Base-by-base conservation (phyloP, 2,888 invertebrate species). In the Lepidocyrtoides sp. region DNA sequence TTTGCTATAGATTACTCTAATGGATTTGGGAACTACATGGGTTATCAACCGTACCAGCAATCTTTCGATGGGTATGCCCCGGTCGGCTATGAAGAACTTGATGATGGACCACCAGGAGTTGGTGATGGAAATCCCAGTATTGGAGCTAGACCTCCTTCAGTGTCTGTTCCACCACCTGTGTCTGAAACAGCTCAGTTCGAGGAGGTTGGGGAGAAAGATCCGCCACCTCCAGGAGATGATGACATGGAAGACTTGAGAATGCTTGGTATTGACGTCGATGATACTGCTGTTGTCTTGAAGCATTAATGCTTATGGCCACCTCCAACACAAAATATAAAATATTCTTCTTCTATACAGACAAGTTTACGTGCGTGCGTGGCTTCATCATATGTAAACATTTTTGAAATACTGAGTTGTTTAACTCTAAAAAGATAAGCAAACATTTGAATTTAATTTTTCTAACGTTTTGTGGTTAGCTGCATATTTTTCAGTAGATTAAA, bases 231-330 rank as follows among this genome's bases (percentile, higher is more conserved):
- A 32, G 91, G 86, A 10, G 92, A 91, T 14, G 93, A 94, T 90
- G 94, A 94, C 57, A 93, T 94, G 91, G 97, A 97, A 89, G 98
- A 98, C 94, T 95, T 98, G 91, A 97, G 97, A 2, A 97, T 98
- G 97, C 96, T 98, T 82, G 98, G 98, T 0, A 98, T 98, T 81
- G 98, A 98, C 95, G 98, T 97, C 7, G 97, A 97, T 44, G 98
- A 98, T 95, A 96, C 96, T 93, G 97, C 97, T 7, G 97, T 97
- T 0, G 93, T 92, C 32, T 87, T 89, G 7, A 75, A 92, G 54
- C 91, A 90, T 69, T 92, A 86, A 85, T 14, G 17, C 10, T 44
- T 14, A 63, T 63, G 41, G 23, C 26, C 17, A 81, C 79, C 79
- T 81, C 17, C 20, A 5, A 14, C 17, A 54, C 17, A 54, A 54